Percentiles rank a stretch among this genome's conserved stretches.
Evolutionary conservation across 2,113 vertebrate species (phyloP).

Genomic region (Myanophis thanlyinensis): DNA sequence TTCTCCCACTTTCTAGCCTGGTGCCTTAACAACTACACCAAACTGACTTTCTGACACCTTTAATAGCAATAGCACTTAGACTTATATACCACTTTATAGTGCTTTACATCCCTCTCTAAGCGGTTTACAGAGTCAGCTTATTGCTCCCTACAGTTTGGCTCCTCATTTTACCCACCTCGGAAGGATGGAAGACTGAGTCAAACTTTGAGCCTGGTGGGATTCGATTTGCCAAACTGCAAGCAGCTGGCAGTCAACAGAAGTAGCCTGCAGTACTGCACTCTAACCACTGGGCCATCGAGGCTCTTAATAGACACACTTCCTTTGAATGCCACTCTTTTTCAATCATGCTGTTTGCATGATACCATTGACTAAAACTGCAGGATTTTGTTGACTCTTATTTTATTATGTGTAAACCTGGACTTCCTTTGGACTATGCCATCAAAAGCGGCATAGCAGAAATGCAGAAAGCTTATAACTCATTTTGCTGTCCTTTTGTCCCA

Average conservation of each 20-base stretch:
- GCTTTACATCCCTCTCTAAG: no score
- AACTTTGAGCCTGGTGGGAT: no score
- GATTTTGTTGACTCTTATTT: background rate
- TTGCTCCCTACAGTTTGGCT: no score
- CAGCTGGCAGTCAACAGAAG: no score
- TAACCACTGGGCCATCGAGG: no score
- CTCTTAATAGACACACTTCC: background rate
- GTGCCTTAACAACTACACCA: background rate
- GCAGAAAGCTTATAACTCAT: background rate
- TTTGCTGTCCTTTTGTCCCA: constrained; percentile 1
- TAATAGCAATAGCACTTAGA: no score
- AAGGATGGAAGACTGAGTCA: no score
- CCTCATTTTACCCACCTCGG: no score
- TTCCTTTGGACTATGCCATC: background rate
- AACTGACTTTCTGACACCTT: background rate
- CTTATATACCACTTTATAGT: no score
- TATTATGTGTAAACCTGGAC: background rate
- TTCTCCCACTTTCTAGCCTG: background rate
- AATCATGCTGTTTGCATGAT: background rate
- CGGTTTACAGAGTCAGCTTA: no score
- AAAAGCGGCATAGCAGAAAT: background rate
- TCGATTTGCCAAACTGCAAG: no score
- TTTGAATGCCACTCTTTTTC: background rate
- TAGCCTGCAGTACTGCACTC: no score
- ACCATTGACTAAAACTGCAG: background rate